phyloP scores from a whole-genome alignment of 2,797 vertebrate genomes.

The Peromyscus eremicus region DNA sequence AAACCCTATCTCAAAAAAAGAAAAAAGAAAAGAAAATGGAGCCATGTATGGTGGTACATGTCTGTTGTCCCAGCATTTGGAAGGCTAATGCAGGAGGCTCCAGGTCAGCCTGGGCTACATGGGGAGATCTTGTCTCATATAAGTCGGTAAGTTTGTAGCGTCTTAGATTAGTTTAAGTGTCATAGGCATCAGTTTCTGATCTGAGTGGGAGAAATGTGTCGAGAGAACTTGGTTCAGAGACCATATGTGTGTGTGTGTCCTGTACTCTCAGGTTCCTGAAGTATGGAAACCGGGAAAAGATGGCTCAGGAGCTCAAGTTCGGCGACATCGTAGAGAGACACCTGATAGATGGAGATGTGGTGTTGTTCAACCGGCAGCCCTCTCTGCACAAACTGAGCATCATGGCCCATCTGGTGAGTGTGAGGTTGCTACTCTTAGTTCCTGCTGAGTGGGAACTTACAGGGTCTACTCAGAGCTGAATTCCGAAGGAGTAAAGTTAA shows the following conservation, averaged over 20 bases:
- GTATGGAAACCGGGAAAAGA: conserved; percentile 98
- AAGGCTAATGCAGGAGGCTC: background rate
- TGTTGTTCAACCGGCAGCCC: conserved; percentile 98
- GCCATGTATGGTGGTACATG: background rate
- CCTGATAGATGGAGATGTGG: conserved; percentile 97
- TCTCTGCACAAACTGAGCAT: conserved; percentile 99
- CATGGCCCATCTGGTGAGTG: conserved; percentile 98
- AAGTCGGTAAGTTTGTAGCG: too few relatives aligned
- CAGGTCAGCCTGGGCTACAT: background rate
- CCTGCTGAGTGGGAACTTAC: too few relatives aligned
- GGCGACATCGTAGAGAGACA: conserved; percentile 97
- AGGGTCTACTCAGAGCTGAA: rapidly evolving
- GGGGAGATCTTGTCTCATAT: background rate
- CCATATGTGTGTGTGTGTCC: background rate
- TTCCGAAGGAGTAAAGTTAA: background rate
- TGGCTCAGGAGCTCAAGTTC: conserved; percentile 97
- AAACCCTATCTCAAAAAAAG: background rate
- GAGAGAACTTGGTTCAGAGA: background rate
- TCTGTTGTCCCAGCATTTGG: background rate
- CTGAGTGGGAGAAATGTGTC: background rate
- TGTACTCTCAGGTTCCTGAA: conserved; percentile 93
- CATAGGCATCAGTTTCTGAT: background rate
- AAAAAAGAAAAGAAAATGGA: background rate
- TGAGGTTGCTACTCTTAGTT: background rate
- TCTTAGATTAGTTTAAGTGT: background rate